phyloP scores from a whole-genome alignment of 2,113 vertebrate genomes.

The Corynorhinus townsendii region DNA sequence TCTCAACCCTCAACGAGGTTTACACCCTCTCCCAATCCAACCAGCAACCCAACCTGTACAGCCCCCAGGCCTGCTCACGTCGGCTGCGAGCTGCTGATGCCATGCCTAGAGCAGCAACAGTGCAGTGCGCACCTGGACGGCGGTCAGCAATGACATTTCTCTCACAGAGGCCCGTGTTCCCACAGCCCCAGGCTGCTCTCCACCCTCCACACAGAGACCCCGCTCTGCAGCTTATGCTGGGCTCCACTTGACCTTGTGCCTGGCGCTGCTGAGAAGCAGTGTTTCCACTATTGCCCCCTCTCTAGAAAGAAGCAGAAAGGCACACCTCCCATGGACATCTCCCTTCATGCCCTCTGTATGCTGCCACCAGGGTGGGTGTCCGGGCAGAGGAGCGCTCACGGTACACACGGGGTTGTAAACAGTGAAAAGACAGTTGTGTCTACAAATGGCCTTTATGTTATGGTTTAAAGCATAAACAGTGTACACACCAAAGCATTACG shows the following conservation, averaged over 20 bases:
- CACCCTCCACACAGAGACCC: neutral
- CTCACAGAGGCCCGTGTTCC: neutral
- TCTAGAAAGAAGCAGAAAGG: neutral
- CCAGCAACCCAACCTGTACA: neutral
- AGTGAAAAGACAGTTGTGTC: neutral
- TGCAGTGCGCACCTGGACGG: accelerated
- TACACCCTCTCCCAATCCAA: neutral
- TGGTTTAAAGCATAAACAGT: neutral
- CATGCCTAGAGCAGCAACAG: accelerated
- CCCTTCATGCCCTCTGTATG: neutral
- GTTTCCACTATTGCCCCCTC: neutral
- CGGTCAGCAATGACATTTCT: neutral
- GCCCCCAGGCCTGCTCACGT: neutral
- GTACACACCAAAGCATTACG: neutral
- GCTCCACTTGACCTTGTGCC: neutral
- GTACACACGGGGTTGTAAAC: neutral
- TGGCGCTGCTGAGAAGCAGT: neutral
- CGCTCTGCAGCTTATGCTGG: too few relatives aligned
- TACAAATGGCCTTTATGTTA: neutral
- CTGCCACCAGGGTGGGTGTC: neutral
- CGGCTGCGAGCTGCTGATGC: accelerated
- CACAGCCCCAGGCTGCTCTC: neutral
- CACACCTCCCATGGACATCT: neutral
- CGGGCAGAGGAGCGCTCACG: neutral
- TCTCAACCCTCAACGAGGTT: neutral